These are phyloP conservation scores for Malurus splendens DNA, from an alignment of 2,797 vertebrate genomes.

Conservation along the genomic window DNA sequence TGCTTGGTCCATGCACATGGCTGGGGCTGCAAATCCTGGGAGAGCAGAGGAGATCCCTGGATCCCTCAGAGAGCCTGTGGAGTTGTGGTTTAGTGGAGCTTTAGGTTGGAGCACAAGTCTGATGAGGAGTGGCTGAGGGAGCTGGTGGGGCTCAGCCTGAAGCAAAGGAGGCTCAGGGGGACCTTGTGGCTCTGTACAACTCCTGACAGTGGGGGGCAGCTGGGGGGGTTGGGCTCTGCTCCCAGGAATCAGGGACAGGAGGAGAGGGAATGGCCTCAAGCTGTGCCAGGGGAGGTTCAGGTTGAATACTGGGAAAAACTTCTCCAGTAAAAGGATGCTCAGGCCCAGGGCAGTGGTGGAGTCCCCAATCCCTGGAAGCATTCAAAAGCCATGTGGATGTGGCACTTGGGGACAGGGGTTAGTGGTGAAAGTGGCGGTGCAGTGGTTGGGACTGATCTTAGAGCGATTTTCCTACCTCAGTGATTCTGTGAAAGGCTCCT, in stretches of 20 bases:
- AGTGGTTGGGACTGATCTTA: background rate
- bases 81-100: background rate
- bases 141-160: background rate
- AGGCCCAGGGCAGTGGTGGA: background rate
- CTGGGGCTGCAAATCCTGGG: background rate
- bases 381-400: background rate
- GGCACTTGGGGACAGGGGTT: background rate
- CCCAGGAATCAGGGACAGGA: background rate
- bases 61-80: background rate
- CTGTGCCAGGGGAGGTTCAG: background rate
- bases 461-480: background rate
- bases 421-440: background rate
- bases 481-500: accelerated
- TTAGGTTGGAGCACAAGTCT: background rate
- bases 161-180: background rate
- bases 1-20: accelerated
- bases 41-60: background rate
- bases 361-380: background rate
- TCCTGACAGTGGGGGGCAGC: background rate
- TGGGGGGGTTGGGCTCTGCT: accelerated
- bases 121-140: background rate
- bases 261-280: accelerated
- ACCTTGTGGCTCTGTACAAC: background rate
- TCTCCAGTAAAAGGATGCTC: background rate
- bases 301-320: too few relatives aligned